Percentiles rank a stretch among this genome's conserved stretches.
phyloP scores from a whole-genome alignment of 2,113 vertebrate species.

The Fregetta grallaria region DNA sequence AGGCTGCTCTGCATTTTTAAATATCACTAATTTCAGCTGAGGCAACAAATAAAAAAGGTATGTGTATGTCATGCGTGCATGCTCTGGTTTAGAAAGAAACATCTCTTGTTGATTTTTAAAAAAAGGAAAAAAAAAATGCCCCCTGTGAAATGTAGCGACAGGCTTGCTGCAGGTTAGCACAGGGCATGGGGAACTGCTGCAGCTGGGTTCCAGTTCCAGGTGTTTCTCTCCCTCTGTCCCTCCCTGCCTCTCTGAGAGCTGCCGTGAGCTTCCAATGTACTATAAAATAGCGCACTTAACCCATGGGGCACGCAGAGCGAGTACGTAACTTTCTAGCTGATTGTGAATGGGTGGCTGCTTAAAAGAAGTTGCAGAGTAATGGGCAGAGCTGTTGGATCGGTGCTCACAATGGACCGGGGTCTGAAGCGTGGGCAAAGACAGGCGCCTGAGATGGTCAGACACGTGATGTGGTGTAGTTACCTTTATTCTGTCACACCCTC shows the following conservation, averaged over 20 bases:
- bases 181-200: background rate
- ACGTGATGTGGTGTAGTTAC: rapidly evolving
- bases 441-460: background rate
- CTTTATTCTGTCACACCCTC: background rate
- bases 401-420: rapidly evolving
- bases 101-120: background rate
- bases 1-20: constrained; percentile 35
- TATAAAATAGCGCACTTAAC: rapidly evolving
- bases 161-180: background rate
- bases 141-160: background rate
- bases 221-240: background rate
- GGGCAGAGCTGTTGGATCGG: background rate
- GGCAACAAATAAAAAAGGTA: background rate
- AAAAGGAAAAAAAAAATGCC: background rate
- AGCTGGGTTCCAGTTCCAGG: background rate
- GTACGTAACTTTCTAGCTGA: rapidly evolving
- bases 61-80: background rate
- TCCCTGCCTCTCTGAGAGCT: background rate
- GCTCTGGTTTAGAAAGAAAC: background rate
- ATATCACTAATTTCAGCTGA: constrained; percentile 38
- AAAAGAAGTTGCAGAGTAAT: background rate
- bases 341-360: background rate
- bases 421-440: rapidly evolving
- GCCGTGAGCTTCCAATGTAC: background rate
- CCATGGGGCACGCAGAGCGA: rapidly evolving